Evolutionary conservation across 1,140 invertebrate genomes (phyloP).

Genomic region (Microplitis demolitor): DNA sequence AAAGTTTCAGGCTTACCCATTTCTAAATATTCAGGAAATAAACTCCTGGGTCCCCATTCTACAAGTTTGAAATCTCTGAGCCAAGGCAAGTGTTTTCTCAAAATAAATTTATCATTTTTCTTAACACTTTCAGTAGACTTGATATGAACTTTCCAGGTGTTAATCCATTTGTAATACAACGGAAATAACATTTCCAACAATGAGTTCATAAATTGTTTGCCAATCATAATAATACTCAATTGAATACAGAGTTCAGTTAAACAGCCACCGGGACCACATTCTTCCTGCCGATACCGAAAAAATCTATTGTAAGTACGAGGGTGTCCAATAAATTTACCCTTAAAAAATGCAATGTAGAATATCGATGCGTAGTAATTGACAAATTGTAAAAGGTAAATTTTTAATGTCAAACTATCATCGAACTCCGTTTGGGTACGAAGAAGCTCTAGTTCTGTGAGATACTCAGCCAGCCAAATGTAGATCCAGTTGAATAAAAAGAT

Average conservation of each 20-base stretch:
- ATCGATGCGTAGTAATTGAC: conserved; percentile 99
- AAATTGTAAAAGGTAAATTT: conserved; percentile 97
- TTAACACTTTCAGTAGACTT: conserved; percentile 56
- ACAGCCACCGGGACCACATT: conserved; percentile 88
- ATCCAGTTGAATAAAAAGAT: conserved; percentile 89
- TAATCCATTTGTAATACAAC: conserved; percentile 74
- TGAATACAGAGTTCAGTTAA: conserved; percentile 92
- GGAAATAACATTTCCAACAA: conserved; percentile 81
- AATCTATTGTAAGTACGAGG: conserved; percentile 79
- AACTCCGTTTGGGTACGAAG: conserved; percentile 96
- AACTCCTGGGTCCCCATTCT: conserved; percentile 85
- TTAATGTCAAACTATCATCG: conserved; percentile 94
- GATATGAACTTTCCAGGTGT: conserved; percentile 67
- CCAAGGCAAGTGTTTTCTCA: conserved; percentile 72
- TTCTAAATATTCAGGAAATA: conserved; percentile 97
- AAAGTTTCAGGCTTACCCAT: conserved; percentile 74
- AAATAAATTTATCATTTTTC: conserved; percentile 46
- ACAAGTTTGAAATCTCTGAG: conserved; percentile 90
- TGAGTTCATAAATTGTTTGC: conserved; percentile 94
- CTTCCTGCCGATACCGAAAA: conserved; percentile 81
- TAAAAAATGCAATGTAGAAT: conserved; percentile 98
- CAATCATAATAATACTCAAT: conserved; percentile 93
- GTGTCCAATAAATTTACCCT: conserved; percentile 90
- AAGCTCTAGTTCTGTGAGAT: conserved; percentile 92
- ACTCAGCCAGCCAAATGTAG: conserved; percentile 87